Evolutionary conservation across 2,888 invertebrate species (phyloP), one percentile per base, ranked within the genome.

Genomic region (Anaspis maculata): DNA sequence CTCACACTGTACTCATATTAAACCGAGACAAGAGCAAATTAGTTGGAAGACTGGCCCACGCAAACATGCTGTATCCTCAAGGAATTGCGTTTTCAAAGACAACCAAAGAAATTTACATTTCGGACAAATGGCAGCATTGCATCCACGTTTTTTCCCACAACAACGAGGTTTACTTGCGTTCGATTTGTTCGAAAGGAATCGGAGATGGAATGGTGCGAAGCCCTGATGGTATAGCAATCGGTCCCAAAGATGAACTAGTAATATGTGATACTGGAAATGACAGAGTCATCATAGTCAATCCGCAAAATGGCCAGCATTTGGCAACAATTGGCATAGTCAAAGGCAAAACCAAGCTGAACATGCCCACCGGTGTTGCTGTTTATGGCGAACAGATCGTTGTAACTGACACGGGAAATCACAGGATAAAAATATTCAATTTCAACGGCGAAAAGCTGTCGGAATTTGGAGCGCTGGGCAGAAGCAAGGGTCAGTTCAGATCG

Each of bases 181-280:
- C 69, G 6, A 68, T 85, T 31, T 79, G 82, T 1, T 71, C 70
- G 36, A 81, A 80, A 54, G 83, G 83, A 13, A 72, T 72, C 16
- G 69, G 71, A 2, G 64, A 70, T 5, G 76, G 77, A 2, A 72
- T 72, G 58, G 72, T 87, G 50, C 68, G 76, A 12, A 78, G 79
- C 14, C 86, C 86, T 0, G 83, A 85, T 66, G 86, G 86, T 19
- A 72, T 86, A 32, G 76, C 80, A 2, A 59, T 70, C 0, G 71
- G 72, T 30, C 67, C 68, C 39, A 52, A 61, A 9, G 73, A 74
- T 19, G 68, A 71, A 36, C 69, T 86, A 10, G 79, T 83, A 45
- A 74, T 86, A 1, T 83, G 79, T 27, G 86, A 87, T 53, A 83
- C 83, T 36, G 85, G 84, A 38, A 86, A 86, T 52, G 81, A 86